Percentiles rank a stretch among this genome's conserved stretches.
Conservation (phyloP, 2,113 vertebrate species). For the Carettochelys insculpta region DNA sequence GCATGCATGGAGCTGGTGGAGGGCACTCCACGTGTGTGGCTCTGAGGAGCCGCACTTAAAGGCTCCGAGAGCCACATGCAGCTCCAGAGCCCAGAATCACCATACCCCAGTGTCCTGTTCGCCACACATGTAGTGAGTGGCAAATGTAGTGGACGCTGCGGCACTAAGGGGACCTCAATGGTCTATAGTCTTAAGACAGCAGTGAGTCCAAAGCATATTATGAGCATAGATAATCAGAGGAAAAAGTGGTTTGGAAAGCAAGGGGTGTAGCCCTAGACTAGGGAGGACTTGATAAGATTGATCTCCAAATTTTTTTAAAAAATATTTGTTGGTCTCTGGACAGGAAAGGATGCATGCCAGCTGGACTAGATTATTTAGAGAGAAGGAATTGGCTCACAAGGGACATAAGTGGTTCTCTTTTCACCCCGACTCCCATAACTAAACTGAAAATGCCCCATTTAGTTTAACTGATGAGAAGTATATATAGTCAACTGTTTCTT, state of each 20-base stretch:
- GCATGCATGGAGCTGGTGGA: no score
- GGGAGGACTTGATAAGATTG: neutral
- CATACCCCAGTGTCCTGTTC: no score
- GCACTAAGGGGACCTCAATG: neutral
- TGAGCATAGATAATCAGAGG: neutral
- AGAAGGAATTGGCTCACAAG: neutral
- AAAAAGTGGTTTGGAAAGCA: neutral
- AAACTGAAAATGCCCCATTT: neutral
- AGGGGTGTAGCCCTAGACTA: neutral
- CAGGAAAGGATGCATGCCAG: neutral
- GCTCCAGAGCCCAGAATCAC: no score
- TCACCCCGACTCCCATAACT: neutral
- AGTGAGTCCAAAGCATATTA: neutral
- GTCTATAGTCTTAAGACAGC: neutral
- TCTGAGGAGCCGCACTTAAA: no score
- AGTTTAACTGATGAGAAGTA: neutral
- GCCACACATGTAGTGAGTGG: no score
- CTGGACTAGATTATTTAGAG: neutral
- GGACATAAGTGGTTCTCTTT: neutral
- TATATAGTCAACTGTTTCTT: neutral
- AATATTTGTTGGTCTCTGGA: neutral
- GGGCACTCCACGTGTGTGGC: no score
- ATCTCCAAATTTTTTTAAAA: neutral
- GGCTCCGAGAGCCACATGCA: no score
- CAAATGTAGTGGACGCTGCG: no score